These are phyloP conservation scores for Herpailurus yagouaroundi DNA, from an alignment of 2,113 vertebrate species.

Conservation along the genomic window DNA sequence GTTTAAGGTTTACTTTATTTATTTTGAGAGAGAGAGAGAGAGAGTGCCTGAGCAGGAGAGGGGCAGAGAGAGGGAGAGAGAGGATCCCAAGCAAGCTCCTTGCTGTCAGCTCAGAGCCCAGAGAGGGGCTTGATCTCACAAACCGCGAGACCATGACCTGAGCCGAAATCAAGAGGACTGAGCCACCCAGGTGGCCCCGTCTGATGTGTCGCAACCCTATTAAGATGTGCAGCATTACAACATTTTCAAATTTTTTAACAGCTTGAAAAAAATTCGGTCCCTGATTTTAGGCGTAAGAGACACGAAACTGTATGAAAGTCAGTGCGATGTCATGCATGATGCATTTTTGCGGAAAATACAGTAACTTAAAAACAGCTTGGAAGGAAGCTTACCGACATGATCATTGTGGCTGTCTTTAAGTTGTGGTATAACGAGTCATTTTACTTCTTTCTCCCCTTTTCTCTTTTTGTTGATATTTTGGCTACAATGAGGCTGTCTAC, in stretches of 20 bases:
- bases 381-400: not conserved
- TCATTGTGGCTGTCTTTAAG: not conserved
- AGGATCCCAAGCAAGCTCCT: no score
- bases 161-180: no score
- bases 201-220: not conserved
- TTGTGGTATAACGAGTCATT: not conserved
- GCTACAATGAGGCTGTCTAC: not conserved
- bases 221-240: not conserved
- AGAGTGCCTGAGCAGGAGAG: no score
- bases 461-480: not conserved
- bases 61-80: no score
- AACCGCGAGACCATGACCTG: no score
- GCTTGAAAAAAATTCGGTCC: not conserved
- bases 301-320: not conserved
- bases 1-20: no score
- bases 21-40: no score
- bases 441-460: not conserved
- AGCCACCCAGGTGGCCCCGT: no score
- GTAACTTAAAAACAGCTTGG: not conserved
- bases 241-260: not conserved
- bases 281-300: not conserved
- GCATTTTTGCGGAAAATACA: not conserved
- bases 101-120: no score
- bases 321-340: not conserved
- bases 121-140: no score